Evolutionary conservation across 2,888 invertebrate genomes (phyloP), one percentile per base, ranked within the genome.

Genomic region (Phragmatobia fuliginosa): DNA sequence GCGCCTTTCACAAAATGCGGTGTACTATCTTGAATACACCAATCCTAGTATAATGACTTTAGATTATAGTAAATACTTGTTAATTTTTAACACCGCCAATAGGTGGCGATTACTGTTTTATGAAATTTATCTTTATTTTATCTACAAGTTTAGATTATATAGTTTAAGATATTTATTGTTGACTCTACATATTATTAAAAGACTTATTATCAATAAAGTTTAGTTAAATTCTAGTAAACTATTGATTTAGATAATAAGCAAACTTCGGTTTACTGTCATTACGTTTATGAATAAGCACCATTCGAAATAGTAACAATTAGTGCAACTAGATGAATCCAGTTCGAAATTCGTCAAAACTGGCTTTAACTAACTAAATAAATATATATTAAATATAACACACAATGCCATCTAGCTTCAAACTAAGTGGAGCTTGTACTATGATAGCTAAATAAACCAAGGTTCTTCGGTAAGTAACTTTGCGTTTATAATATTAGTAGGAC

Each of bases 101-200:
- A 62, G 62, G 28, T 62, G 41, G 62, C 62, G 41, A 16, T 62
- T 7, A 56, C 25, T 28, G 56, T 28, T 28, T 56, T 28, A 28
- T 2, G 16, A 56, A 14, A 56, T 3, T 14, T 52, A 25, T 49
- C 45, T 8, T 49, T 49, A 49, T 49, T 18, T 49, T 49, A 49
- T 49, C 45, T 49, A 49, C 10, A 21, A 49, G n/a, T 10, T 2
- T 49, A 8, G 2, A 49, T 10, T 49, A 8, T 10, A 49, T 10
- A 49, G 45, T n/a, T 49, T 45, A 21, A n/a, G 45, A 45, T 45
- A n/a, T 21, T 49, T 21, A 49, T 49, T 8, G n/a, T n/a, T 49
- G n/a, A 10, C n/a, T 49, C 10, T 10, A n/a, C 8, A n/a, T 49
- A 21, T n/a, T 49, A 45, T 21, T 49, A 49, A n/a, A 10, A n/a